Evolutionary conservation across 1,140 invertebrate species (phyloP).

Genomic region (Dolichoris vasculosae): DNA sequence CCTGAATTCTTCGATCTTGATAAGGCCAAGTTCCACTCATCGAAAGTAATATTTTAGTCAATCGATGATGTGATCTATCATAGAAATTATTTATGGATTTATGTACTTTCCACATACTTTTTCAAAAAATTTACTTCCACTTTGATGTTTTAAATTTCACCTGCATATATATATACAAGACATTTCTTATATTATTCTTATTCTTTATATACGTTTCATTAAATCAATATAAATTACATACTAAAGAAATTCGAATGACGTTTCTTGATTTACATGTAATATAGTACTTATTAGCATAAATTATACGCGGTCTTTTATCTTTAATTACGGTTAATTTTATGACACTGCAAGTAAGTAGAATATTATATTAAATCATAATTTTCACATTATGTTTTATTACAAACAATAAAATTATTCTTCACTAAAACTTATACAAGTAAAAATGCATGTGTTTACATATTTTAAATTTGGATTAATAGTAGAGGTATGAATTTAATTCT

Average conservation of each 20-base stretch:
- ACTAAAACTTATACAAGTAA: too few species aligned
- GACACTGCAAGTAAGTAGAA: neutral
- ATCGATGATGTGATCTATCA: neutral
- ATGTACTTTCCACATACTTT: neutral
- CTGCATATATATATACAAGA: neutral
- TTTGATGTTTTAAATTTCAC: neutral
- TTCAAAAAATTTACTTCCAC: neutral
- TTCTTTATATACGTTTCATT: neutral
- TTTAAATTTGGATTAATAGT: too few species aligned
- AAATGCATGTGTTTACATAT: too few species aligned
- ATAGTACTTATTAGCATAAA: neutral
- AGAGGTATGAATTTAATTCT: too few species aligned
- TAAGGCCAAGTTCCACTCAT: slow-evolving; percentile 30
- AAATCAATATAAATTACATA: slow-evolving; percentile 7
- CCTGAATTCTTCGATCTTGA: slow-evolving; percentile 11
- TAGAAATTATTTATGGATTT: slow-evolving; percentile 9
- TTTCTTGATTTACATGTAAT: slow-evolving; percentile 7
- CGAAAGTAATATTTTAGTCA: slow-evolving; percentile 13
- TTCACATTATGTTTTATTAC: neutral
- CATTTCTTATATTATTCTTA: neutral
- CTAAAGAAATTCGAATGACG: neutral
- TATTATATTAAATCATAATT: neutral
- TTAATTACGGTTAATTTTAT: neutral
- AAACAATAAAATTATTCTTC: too few species aligned
- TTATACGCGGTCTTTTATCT: neutral